Evolutionary conservation across 2,113 vertebrate genomes (phyloP), one percentile per base, ranked within the genome.

Genomic region (Engraulis encrasicolus): DNA sequence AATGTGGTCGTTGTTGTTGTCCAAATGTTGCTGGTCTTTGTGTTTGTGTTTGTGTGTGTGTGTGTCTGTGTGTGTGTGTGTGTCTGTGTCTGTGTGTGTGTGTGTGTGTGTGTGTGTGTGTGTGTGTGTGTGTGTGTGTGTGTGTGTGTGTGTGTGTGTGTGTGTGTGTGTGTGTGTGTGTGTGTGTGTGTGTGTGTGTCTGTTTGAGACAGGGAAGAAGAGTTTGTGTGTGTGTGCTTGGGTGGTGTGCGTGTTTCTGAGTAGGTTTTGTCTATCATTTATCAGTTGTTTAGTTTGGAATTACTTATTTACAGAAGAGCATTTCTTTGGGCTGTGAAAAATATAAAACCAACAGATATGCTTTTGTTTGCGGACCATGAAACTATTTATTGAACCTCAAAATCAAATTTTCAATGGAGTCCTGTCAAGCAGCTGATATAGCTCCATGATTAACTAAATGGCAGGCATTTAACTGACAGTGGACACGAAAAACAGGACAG

Each of bases 101-200:
- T 82, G 85, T 82, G 23, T n/a, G 23, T n/a, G 27, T 66, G 23
- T 66, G 58, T 87, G 40, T 90, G 89, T 66, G 80, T 81, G 23
- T n/a, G 77, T 4, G 80, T 86, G 50, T 40, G 50, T 11, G 19
- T 78, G 83, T 82, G 85, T 82, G 23, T n/a, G 23, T n/a, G 27
- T 66, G 23, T 66, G 58, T 87, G 40, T 90, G 89, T 66, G 80
- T 81, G 23, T n/a, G 77, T 4, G 80, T 86, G 50, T 40, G 50
- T 11, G 19, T 78, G 83, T 82, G 85, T 82, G 23, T n/a, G 23
- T n/a, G 27, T 66, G 23, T 66, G 58, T 87, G 40, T 90, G 89
- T 66, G 80, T 81, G 23, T n/a, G 77, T 4, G 80, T 86, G 50
- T 40, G 50, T 11, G 19, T 78, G 83, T 82, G 85, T 82, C n/a